A percentile compares a stretch with the other conserved stretches of the same genome.
Conservation (phyloP, 2,888 invertebrate species). For the Cerastoderma edule region DNA sequence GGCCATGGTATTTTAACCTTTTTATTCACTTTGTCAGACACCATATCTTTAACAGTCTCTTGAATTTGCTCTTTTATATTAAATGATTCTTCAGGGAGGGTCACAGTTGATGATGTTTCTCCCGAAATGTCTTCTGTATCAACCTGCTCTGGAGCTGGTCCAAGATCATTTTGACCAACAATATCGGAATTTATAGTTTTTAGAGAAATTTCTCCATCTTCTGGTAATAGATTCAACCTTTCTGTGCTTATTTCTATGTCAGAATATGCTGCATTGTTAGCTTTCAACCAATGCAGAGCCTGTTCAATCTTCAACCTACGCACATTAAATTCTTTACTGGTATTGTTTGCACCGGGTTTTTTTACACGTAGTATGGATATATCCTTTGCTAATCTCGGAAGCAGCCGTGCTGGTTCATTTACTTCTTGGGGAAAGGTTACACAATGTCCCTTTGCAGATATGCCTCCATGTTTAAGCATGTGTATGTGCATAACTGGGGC, state of each 20-base stretch:
- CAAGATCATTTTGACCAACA: conserved; percentile 3
- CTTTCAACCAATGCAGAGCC: conserved; percentile 43
- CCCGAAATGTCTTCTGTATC: conserved; percentile 34
- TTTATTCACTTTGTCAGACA: conserved; percentile 17
- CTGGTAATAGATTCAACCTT: conserved; percentile 39
- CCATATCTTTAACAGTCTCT: conserved; percentile 24
- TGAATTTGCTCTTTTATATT: conserved; percentile 41
- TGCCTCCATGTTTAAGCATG: conserved; percentile 52
- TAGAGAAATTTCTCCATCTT: conserved; percentile 33
- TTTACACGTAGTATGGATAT: conserved; percentile 39
- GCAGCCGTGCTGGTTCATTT: conserved; percentile 45
- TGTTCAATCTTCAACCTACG: conserved; percentile 40
- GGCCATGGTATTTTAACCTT: conserved; percentile 50
- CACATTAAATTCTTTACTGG: conserved; percentile 49
- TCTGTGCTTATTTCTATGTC: conserved; percentile 42
- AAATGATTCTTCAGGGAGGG: conserved; percentile 38
- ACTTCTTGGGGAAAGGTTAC: conserved; percentile 55
- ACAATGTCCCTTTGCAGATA: conserved; percentile 49
- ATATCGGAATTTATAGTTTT: conserved; percentile 5
- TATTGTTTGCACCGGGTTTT: conserved; percentile 41
- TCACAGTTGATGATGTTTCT: conserved; percentile 41
- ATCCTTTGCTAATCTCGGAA: conserved; percentile 37
- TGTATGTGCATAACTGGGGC: conserved; percentile 32
- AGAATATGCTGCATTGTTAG: conserved; percentile 42
- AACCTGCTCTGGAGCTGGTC: conserved; percentile 46